Evolutionary conservation across 2,797 vertebrate species (phyloP), one percentile per base, ranked within the genome.

Genomic region (Saxicola maurus): DNA sequence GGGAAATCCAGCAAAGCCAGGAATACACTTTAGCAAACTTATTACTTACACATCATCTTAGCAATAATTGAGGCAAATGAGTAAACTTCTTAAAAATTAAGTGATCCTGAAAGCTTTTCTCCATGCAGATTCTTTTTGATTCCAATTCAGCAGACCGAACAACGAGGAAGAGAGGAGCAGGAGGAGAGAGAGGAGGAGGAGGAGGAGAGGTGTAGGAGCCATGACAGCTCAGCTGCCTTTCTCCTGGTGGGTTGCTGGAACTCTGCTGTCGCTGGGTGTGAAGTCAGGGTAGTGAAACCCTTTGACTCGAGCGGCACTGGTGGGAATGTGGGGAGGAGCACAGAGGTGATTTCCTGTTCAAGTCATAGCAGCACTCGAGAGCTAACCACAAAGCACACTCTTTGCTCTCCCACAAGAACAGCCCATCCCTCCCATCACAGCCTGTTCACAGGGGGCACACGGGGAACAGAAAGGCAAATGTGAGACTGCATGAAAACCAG

Each of bases 291-390:
- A 48, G 27, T 1, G 10, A 83, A 91, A 86, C 57, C 31, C 38
- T 76, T 31, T 67, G 72, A 73, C 33, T 46, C 3, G 7, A 80
- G 82, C 4, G 2, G 42, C 2, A 1, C 49, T 57, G 80, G 71
- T 93, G 90, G 78, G 92, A 92, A 92, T 69, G 64, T n/a, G 81
- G 77, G 67, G 86, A 91, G 86, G 74, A 76, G 60, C 56, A 51
- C 17, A 0, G 62, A 75, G 46, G 83, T 48, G 57, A 82, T 84
- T 93, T 95, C 91, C 92, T 92, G 87, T 76, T 84, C 7, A 1
- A 92, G 83, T 90, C 86, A 84, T 71, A 91, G 37, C 81, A 88
- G 71, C 2, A 4, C 30, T 64, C 1, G 0, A 86, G 73, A 81
- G 21, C 37, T 78, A 82, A 93, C 91, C 95, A 64, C 89, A 86